Conservation (phyloP, 2,888 invertebrate genomes). For the Apodemia zela region DNA sequence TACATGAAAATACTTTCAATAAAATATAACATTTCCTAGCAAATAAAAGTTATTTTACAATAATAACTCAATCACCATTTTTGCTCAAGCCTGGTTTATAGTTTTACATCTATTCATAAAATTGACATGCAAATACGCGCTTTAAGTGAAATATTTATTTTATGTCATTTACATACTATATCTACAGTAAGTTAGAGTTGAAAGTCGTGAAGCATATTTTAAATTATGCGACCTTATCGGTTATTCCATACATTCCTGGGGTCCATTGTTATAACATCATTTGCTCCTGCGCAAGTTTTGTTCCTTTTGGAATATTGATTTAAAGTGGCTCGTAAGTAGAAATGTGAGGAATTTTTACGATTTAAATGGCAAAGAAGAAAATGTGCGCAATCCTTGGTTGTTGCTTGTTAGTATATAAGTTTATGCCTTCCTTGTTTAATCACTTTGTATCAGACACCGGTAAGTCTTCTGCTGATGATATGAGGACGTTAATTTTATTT, state of each 20-base stretch:
- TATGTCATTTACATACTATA: constrained; percentile 7
- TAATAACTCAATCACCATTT: constrained; percentile 8
- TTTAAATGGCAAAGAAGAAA: constrained; percentile 49
- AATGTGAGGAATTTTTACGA: constrained; percentile 73
- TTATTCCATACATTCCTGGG: constrained; percentile 20
- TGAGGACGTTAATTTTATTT: not conserved
- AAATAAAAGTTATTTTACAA: constrained; percentile 11
- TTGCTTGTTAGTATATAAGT: not conserved
- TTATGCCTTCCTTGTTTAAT: not conserved
- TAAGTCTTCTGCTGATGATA: not conserved
- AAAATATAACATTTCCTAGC: constrained; percentile 8
- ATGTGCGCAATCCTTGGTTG: constrained; percentile 14
- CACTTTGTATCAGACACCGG: not conserved
- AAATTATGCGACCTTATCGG: not conserved
- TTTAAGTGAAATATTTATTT: constrained; percentile 9
- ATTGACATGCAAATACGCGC: not conserved
- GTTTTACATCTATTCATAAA: constrained; percentile 4
- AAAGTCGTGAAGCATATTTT: not conserved
- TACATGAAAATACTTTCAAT: not conserved
- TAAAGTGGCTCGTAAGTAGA: constrained; percentile 67
- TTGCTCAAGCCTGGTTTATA: constrained; percentile 2
- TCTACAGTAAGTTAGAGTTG: not conserved
- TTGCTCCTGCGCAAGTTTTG: constrained; percentile 55
- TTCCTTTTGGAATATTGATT: constrained; percentile 71
- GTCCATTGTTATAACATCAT: constrained; percentile 76